Conservation (phyloP, 2,113 vertebrate genomes). For the Ctenodactylus gundi region DNA sequence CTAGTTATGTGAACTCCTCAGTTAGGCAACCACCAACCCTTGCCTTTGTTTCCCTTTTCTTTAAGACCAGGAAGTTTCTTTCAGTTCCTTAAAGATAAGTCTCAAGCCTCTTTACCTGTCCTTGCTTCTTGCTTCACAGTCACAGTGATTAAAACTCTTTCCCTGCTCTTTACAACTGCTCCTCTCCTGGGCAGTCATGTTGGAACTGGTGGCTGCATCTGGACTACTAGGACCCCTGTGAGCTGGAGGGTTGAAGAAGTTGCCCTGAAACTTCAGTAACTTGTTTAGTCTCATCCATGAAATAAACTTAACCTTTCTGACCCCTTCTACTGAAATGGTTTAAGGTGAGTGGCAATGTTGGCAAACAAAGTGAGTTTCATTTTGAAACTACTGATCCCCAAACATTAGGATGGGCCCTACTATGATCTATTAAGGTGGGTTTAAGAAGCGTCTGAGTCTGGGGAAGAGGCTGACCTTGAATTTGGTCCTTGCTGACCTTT, state of each 20-base stretch:
- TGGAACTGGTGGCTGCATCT: neutral
- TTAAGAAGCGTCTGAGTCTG: neutral
- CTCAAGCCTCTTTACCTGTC: neutral
- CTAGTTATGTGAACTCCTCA: neutral
- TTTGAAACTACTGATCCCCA: neutral
- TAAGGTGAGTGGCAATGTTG: conserved; percentile 1
- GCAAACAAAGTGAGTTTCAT: neutral
- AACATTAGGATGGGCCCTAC: neutral
- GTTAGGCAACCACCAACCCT: neutral
- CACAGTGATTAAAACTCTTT: neutral
- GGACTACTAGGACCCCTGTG: neutral
- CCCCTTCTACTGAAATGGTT: neutral
- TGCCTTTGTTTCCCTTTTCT: neutral
- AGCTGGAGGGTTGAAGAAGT: neutral
- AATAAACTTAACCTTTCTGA: conserved; percentile 3
- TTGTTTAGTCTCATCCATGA: neutral
- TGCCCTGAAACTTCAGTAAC: neutral
- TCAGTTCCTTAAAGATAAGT: neutral
- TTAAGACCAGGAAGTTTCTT: neutral
- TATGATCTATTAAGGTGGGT: neutral
- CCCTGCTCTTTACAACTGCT: neutral
- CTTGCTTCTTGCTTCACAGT: neutral
- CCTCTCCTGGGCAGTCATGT: too few relatives aligned
- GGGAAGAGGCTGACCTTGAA: neutral
- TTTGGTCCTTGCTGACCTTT: neutral